phyloP scores from a whole-genome alignment of 2,113 vertebrate species.

The Elephas maximus region DNA sequence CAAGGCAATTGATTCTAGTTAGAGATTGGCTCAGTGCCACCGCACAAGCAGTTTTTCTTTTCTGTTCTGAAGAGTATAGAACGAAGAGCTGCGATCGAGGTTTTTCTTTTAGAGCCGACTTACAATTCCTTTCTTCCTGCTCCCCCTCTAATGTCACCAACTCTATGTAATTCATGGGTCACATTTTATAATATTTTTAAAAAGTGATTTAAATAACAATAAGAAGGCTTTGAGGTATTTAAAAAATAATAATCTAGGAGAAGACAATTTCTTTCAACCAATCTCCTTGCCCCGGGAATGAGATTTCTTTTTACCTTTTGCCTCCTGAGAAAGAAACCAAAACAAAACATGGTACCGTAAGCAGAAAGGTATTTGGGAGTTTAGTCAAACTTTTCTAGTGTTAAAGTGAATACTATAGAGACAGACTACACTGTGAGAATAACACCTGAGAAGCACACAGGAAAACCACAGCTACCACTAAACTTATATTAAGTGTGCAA shows the following conservation, averaged over 20 bases:
- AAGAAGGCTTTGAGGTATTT: neutral
- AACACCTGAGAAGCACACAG: neutral
- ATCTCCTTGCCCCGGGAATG: neutral
- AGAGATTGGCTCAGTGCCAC: constrained; percentile 89
- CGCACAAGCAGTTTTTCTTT: constrained; percentile 83
- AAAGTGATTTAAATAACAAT: neutral
- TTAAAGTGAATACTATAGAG: neutral
- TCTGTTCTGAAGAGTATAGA: constrained; percentile 83
- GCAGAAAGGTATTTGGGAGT: neutral
- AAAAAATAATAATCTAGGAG: neutral
- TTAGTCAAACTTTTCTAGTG: neutral
- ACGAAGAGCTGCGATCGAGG: constrained; percentile 79
- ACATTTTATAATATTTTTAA: neutral
- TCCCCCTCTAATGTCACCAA: constrained; percentile 63
- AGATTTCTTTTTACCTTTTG: neutral
- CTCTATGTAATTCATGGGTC: constrained; percentile 66
- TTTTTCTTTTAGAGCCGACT: constrained; percentile 67
- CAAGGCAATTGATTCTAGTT: constrained; percentile 90
- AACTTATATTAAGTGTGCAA: neutral
- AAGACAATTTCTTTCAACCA: constrained; percentile 1
- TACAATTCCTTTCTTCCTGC: constrained; percentile 77
- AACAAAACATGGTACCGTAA: neutral
- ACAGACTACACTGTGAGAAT: neutral
- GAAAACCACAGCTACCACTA: neutral
- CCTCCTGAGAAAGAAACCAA: neutral